Evolutionary conservation across 1,140 invertebrate species (phyloP), one percentile per base, ranked within the genome.

Genomic region (Phthorimaea operculella): DNA sequence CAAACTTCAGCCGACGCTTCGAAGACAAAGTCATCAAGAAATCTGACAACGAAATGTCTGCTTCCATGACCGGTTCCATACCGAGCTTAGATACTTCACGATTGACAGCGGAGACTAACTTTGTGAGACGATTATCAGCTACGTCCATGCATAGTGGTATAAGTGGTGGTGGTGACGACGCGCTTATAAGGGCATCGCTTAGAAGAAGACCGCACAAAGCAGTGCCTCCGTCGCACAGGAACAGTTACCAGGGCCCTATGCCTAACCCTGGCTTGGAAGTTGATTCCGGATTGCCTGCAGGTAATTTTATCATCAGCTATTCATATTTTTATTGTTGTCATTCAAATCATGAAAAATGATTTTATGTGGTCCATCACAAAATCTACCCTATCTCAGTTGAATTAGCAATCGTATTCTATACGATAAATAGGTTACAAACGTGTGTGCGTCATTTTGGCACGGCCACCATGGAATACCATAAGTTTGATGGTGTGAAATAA

Each of bases 1-100:
- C 92, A 0, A 92, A 92, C 66, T 92, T 89, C 33, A 92, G 90
- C 69, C 85, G 85, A 34, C 88, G 91, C 15, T 92, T 92, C 68
- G 80, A 86, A 52, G 72, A 82, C 53, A 85, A 79, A 57, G 59
- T 84, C 1, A 69, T 84, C 0, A 87, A 83, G 73, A 87, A 79
- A 63, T 86, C 72, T 61, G 87, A 81, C 62, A 88, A 87, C 63
- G 78, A 85, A 15, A 75, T 81, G 51, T 28, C 21, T 4, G 6
- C 21, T 28, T 28, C 21, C 21, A 76, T 80, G 52, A 70, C 73
- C 49, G 75, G 74, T 9, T 85, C 85, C 10, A 72, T 83, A 44
- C 77, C 76, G 16, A 85, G 83, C 54, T 59, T 86, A 39, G 85
- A 87, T 58, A 76, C 81, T 8, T 59, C 66, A 33, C 70, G 78